phyloP scores from a whole-genome alignment of 2,797 vertebrate species.

The Lacerta bilineata region DNA sequence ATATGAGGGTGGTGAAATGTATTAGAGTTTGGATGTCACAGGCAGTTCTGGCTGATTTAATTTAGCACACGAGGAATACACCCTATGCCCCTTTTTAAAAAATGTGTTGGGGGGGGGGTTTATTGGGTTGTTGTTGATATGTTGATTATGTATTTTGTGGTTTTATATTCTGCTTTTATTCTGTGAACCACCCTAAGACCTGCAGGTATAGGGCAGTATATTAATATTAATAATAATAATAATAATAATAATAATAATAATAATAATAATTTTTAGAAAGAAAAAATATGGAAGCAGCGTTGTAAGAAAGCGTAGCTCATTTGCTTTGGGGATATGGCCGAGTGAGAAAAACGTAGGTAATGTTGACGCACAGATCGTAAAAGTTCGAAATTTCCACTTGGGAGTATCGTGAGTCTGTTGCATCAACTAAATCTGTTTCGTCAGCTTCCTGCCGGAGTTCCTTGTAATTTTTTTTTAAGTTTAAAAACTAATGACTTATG shows the following conservation, averaged over 20 bases:
- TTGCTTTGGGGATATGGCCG: conserved; percentile 56
- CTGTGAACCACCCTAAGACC: too few relatives aligned
- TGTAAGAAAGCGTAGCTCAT: conserved; percentile 53
- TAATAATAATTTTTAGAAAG: neutral
- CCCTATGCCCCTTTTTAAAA: too few relatives aligned
- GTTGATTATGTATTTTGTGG: too few relatives aligned
- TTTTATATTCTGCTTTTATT: too few relatives aligned
- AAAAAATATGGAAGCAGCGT: conserved; percentile 39
- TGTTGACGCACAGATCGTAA: conserved; percentile 57
- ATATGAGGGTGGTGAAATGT: too few relatives aligned
- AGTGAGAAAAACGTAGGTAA: conserved; percentile 52
- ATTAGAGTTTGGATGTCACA: neutral
- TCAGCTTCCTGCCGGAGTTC: conserved; percentile 40
- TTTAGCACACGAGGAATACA: neutral
- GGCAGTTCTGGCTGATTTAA: neutral
- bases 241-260: too few relatives aligned
- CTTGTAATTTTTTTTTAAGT: conserved; percentile 32
- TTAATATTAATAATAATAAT: too few relatives aligned
- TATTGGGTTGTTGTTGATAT: too few relatives aligned
- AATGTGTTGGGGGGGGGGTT: too few relatives aligned
- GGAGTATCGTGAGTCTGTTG: conserved; percentile 35
- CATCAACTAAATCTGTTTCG: conserved; percentile 53
- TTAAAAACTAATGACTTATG: conserved; percentile 40
- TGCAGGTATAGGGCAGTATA: too few relatives aligned
- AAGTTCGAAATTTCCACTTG: conserved; percentile 51